A percentile compares a stretch with the other conserved stretches of the same genome.
phyloP scores from a whole-genome alignment of 2,888 invertebrate species.

The Caradrina kadenii region DNA sequence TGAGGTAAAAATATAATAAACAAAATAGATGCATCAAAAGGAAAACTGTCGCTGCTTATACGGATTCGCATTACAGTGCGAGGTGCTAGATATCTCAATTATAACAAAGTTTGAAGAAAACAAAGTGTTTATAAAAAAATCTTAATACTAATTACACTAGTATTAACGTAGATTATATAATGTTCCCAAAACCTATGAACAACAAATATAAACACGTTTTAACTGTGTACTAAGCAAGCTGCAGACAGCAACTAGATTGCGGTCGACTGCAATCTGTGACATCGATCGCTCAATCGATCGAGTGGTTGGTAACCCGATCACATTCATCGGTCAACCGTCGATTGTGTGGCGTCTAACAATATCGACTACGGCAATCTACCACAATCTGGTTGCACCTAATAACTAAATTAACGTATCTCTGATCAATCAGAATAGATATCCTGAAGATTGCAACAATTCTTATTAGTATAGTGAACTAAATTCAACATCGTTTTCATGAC shows the following conservation, averaged over 20 bases:
- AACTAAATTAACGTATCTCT: background rate
- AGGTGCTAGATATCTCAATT: too few species aligned
- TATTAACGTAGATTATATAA: background rate
- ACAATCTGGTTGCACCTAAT: background rate
- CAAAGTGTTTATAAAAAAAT: background rate
- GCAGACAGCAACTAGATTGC: too few species aligned
- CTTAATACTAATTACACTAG: background rate
- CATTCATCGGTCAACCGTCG: too few species aligned
- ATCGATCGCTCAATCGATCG: too few species aligned
- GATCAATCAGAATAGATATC: background rate
- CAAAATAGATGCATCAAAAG: background rate
- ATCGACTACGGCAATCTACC: background rate
- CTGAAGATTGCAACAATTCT: conserved; percentile 1
- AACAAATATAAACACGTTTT: too few species aligned
- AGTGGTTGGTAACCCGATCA: too few species aligned
- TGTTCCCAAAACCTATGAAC: background rate
- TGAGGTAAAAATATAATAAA: background rate
- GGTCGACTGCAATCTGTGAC: too few species aligned
- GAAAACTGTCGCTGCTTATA: background rate
- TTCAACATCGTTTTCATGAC: background rate
- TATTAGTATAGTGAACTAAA: background rate
- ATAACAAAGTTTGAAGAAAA: background rate
- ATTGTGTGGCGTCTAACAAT: too few species aligned
- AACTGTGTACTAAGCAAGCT: too few species aligned
- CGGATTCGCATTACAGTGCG: background rate